Evolutionary conservation across 2,113 vertebrate species (phyloP).

Genomic region (Naja naja): DNA sequence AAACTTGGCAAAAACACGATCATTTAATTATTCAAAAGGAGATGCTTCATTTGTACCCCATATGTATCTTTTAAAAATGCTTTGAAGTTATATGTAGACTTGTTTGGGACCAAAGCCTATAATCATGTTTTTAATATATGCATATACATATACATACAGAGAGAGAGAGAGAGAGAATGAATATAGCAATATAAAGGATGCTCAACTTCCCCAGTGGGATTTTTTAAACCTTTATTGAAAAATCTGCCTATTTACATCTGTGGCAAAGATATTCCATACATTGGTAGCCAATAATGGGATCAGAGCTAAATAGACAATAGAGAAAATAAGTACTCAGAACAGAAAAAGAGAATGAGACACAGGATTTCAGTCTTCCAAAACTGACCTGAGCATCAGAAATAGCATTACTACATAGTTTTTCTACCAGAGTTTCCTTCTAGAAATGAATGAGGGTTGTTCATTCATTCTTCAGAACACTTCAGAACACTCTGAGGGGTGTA

Average conservation of each 20-base stretch:
- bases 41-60: neutral
- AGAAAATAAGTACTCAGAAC: neutral
- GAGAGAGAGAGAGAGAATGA: neutral
- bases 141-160: too few species aligned
- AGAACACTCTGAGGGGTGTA: neutral
- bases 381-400: neutral
- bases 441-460: neutral
- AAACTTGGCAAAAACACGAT: neutral
- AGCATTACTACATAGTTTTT: neutral
- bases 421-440: neutral
- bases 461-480: neutral
- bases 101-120: neutral
- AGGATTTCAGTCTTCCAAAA: neutral
- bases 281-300: neutral
- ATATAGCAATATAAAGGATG: neutral
- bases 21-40: neutral
- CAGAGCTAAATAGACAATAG: neutral
- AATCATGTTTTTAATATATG: neutral
- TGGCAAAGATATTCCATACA: neutral
- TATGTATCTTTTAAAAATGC: neutral
- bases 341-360: neutral
- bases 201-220: neutral
- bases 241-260: neutral
- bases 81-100: neutral
- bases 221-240: neutral